Conservation (phyloP, 2,797 vertebrate genomes). For the Chiloscyllium punctatum region DNA sequence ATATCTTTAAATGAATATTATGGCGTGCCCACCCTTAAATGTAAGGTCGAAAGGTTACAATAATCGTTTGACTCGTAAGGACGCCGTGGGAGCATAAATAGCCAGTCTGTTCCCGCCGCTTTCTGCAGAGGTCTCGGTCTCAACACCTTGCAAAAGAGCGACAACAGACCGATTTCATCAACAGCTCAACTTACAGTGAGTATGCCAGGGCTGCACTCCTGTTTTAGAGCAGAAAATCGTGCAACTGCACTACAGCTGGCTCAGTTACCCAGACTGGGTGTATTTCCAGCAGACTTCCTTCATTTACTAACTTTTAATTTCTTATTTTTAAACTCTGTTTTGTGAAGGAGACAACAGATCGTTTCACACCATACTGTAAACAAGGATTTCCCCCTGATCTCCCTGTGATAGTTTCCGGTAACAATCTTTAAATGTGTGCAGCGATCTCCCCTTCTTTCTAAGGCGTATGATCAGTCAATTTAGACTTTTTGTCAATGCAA, state of each 20-base stretch:
- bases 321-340: not conserved
- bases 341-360: not conserved
- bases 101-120: slow-evolving; percentile 58
- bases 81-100: slow-evolving; percentile 77
- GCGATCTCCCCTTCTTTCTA: not conserved
- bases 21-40: slow-evolving; percentile 48
- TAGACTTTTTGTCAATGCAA: not conserved
- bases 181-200: slow-evolving; percentile 2
- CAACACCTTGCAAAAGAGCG: not conserved
- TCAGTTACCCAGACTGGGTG: slow-evolving; percentile 55
- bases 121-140: slow-evolving; percentile 58
- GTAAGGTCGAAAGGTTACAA: slow-evolving; percentile 58
- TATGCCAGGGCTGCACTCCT: not conserved
- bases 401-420: not conserved
- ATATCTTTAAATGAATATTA: slow-evolving; percentile 42
- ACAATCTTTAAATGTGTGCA: not conserved
- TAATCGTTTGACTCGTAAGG: slow-evolving; percentile 58
- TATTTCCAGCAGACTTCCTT: not conserved
- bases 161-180: not conserved
- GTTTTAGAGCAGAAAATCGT: not conserved
- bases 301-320: not conserved
- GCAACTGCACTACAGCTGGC: slow-evolving; percentile 44
- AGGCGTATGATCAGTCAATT: not conserved
- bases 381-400: not conserved
- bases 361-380: not conserved